Conservation (phyloP, 2,888 invertebrate genomes). For the Philonicus albiceps region DNA sequence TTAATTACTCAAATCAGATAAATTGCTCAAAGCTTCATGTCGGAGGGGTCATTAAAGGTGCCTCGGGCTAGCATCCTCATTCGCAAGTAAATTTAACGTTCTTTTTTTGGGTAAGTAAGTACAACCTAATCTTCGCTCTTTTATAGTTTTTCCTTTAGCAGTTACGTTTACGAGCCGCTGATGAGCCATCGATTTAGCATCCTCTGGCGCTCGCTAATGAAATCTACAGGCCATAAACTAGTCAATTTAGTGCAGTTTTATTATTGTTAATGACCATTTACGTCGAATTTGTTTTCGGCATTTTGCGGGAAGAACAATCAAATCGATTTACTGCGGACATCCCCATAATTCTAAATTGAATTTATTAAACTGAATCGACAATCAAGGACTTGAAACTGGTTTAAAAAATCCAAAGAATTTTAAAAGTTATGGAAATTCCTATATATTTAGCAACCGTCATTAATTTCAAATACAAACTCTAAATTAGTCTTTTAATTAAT, state of each 20-base stretch:
- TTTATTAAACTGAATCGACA: neutral
- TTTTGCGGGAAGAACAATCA: neutral
- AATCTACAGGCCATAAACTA: neutral
- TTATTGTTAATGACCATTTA: neutral
- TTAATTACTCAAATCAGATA: slow-evolving; percentile 30
- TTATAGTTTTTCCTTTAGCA: neutral
- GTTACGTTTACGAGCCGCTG: neutral
- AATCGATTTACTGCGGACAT: neutral
- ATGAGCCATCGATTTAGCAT: neutral
- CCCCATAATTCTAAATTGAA: neutral
- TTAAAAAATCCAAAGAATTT: neutral
- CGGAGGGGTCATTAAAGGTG: slow-evolving; percentile 11
- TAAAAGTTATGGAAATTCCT: neutral
- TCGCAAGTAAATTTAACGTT: neutral
- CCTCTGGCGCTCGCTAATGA: neutral
- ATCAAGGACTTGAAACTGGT: neutral
- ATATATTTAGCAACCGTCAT: neutral
- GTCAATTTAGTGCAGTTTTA: neutral
- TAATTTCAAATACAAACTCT: neutral
- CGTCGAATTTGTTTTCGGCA: neutral
- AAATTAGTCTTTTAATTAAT: neutral
- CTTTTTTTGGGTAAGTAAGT: neutral
- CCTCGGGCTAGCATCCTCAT: neutral
- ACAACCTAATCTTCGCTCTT: neutral
- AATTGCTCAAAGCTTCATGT: slow-evolving; percentile 7